Base-by-base conservation (phyloP, 2,888 invertebrate species). In the Cetonia aurata region DNA sequence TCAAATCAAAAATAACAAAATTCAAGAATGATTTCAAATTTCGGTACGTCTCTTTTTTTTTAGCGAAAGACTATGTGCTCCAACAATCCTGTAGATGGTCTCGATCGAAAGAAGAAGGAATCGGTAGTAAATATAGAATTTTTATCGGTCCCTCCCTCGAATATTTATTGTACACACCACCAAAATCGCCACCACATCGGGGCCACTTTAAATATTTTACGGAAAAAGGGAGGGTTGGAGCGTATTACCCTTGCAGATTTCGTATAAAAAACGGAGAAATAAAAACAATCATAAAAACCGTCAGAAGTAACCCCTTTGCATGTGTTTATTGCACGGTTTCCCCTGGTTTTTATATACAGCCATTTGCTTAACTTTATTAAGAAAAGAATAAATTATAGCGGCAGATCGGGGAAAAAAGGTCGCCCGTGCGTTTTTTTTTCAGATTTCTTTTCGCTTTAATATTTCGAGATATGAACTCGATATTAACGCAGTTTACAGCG, bases 171-270 rank as follows among this genome's bases (percentile, higher is more conserved):
- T 67, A 53, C 25, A 25, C 25, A 25, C 25, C 4, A 25, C 25
- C 25, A 25, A 25, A 25, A 25, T 25, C 25, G 25, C 25, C 25
- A 25, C 60, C 60, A 53, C 60, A 67, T 53, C 55, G 53, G 55
- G 60, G 48, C 50, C 60, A 67, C 60, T 71, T 71, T 71, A 71
- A 71, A 71, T 71, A 71, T 71, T 71, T 67, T 41, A 68, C 52
- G 67, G 12, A 33, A 31, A 53, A 53, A 41, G 19, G 67, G 33
- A 56, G 31, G 25, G 55, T 41, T 13, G 41, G 44, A 25, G 19
- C 15, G 46, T 60, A 46, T 60, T 15, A 25, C 46, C 17, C 42
- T 25, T 60, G 48, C 60, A 60, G 60, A 60, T 60, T 60, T 60
- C 60, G 48, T 48, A 60, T 60, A 60, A 60, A n/a, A 25, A 60